Percentiles rank a stretch among this genome's conserved stretches.
Conservation (phyloP, 2,113 vertebrate species). For the Bos indicus region DNA sequence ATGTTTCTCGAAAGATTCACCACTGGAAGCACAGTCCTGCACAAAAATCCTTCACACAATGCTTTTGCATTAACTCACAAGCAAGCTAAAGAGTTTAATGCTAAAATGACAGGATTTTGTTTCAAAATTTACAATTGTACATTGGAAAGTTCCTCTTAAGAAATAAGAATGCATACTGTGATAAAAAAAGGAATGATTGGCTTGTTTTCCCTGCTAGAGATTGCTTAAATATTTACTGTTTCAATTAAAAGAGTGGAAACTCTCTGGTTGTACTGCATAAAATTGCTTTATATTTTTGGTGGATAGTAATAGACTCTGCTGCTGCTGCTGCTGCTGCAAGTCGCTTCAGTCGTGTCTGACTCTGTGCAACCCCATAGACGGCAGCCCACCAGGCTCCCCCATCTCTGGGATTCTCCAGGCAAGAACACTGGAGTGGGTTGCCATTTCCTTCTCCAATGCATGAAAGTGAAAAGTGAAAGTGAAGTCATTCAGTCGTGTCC, state of each 20-base stretch:
- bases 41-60: not conserved
- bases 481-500: no score
- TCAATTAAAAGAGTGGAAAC: not conserved
- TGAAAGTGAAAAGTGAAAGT: no score
- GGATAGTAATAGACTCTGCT: not conserved
- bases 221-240: conserved; percentile 13
- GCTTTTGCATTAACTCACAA: not conserved
- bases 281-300: not conserved
- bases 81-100: not conserved
- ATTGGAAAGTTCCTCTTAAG: not conserved
- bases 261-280: not conserved
- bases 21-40: not conserved
- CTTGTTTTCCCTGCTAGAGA: not conserved
- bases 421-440: no score
- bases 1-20: conserved; percentile 41
- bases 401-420: no score
- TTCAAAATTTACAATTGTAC: not conserved
- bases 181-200: not conserved
- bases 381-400: no score
- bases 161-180: not conserved
- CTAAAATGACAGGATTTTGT: not conserved
- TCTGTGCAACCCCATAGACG: no score
- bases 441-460: no score
- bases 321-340: no score
- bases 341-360: no score